These are phyloP conservation scores for Lasioglossum vierecki DNA, from an alignment of 2,888 invertebrate species.

Conservation along the genomic window DNA sequence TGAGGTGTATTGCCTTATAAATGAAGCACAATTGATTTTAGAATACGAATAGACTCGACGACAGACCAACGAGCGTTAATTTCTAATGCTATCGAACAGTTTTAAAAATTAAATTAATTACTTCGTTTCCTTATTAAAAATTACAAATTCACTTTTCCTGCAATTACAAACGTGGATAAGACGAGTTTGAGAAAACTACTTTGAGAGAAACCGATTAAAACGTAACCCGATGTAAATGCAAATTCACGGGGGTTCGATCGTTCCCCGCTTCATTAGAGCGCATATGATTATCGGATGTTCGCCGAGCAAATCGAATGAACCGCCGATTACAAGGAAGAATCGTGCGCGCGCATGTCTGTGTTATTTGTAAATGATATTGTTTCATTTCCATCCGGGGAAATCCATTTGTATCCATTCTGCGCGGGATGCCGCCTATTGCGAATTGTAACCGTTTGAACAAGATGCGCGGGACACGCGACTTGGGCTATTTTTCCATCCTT, in stretches of 20 bases:
- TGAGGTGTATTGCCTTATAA: too few relatives aligned
- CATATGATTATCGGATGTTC: conserved; percentile 7
- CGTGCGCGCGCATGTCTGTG: conserved; percentile 38
- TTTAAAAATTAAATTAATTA: not conserved
- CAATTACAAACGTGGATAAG: not conserved
- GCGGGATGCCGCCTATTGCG: conserved; percentile 52
- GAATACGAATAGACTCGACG: not conserved
- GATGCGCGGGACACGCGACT: conserved; percentile 53
- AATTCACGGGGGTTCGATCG: not conserved
- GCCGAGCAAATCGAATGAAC: not conserved
- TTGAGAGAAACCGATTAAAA: not conserved
- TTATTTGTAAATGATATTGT: conserved; percentile 60
- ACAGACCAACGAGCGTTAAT: not conserved
- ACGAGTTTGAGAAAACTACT: not conserved
- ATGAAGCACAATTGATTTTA: not conserved
- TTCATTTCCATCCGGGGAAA: conserved; percentile 55
- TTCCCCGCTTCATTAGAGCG: conserved; percentile 1
- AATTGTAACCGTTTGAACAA: conserved; percentile 63
- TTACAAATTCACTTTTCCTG: not conserved
- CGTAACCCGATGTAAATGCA: not conserved
- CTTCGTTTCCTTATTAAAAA: not conserved
- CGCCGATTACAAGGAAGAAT: conserved; percentile 36
- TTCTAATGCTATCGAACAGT: not conserved
- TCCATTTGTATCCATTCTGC: conserved; percentile 59
- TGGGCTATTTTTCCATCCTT: conserved; percentile 37